Evolutionary conservation across 2,797 vertebrate genomes (phyloP).

Genomic region (Alca torda): DNA sequence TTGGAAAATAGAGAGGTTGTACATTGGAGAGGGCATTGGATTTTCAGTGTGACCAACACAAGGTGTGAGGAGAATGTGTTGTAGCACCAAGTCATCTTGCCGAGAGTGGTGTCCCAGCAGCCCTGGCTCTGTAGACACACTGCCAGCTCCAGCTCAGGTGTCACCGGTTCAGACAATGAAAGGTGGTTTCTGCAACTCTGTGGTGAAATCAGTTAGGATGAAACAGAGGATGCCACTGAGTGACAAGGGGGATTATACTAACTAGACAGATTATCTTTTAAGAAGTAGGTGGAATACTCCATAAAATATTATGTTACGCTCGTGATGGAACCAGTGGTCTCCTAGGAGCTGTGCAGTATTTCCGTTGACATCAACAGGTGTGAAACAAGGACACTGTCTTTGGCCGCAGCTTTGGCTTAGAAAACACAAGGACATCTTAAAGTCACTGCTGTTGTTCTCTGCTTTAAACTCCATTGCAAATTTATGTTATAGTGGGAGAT

Average conservation of each 20-base stretch:
- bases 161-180: accelerated
- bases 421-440: neutral
- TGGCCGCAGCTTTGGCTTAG: neutral
- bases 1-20: neutral
- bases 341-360: neutral
- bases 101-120: neutral
- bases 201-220: neutral
- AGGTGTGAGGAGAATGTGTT: neutral
- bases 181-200: neutral
- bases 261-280: neutral
- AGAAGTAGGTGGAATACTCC: neutral
- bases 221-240: neutral
- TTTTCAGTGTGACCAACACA: neutral
- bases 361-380: neutral
- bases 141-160: neutral
- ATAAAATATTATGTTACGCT: neutral
- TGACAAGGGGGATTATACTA: neutral
- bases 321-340: neutral
- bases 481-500: neutral
- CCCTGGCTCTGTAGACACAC: accelerated
- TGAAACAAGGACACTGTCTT: neutral
- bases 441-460: neutral
- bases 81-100: neutral
- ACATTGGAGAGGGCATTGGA: neutral
- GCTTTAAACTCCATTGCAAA: neutral